Evolutionary conservation across 2,888 invertebrate species (phyloP).

Genomic region (Anticlea derivata): DNA sequence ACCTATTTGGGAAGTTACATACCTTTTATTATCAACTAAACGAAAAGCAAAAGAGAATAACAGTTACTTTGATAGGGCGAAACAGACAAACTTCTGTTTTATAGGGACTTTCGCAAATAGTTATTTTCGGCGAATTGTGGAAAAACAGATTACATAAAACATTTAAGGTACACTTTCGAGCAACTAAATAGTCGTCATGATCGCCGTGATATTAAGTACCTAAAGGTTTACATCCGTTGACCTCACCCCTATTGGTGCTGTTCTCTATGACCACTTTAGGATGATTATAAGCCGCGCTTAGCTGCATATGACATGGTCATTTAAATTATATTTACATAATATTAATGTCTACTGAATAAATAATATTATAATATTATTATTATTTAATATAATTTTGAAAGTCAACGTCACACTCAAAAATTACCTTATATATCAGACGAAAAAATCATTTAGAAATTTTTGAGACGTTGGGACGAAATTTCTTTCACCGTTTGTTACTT

Average conservation of each 20-base stretch:
- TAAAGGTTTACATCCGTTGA: neutral
- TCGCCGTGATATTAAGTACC: neutral
- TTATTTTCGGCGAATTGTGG: constrained; percentile 33
- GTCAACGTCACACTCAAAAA: no score
- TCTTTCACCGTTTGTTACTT: constrained; percentile 2
- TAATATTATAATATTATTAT: no score
- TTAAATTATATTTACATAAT: no score
- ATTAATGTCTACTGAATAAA: no score
- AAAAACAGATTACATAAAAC: constrained; percentile 38
- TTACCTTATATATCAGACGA: no score
- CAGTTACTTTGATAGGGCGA: constrained; percentile 30
- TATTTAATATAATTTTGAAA: no score
- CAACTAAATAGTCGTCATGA: neutral
- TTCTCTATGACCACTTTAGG: neutral
- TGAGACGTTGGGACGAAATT: no score
- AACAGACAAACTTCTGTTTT: constrained; percentile 38
- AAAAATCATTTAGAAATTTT: no score
- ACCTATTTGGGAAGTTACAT: constrained; percentile 30
- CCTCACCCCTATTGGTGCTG: neutral
- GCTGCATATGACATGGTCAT: no score
- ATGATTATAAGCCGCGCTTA: neutral
- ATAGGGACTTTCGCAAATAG: constrained; percentile 36
- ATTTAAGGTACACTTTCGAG: constrained; percentile 18
- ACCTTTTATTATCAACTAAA: constrained; percentile 39
- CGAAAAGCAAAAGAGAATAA: constrained; percentile 36